These are phyloP conservation scores for Dicrostonyx torquatus DNA, from an alignment of 2,797 vertebrate species.

Conservation along the genomic window DNA sequence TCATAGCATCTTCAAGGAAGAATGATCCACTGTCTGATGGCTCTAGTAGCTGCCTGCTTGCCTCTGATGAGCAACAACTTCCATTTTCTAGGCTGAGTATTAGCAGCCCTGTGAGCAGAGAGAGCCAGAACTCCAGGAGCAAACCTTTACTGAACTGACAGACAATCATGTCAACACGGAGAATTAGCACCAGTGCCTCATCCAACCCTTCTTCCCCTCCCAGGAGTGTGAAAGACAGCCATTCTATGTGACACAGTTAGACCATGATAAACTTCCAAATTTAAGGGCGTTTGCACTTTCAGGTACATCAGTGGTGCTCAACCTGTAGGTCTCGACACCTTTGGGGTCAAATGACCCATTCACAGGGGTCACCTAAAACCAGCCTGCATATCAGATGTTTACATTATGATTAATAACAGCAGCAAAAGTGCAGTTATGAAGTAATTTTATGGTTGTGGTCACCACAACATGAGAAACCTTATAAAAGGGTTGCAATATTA, in stretches of 20 bases:
- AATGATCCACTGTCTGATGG: not conserved
- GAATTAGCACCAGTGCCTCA: not conserved
- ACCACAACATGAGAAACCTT: not conserved
- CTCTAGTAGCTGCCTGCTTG: not conserved
- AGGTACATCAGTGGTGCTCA: not conserved
- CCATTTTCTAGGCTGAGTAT: not conserved
- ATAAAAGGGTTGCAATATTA: not conserved
- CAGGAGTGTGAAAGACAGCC: not conserved
- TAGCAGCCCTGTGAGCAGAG: not conserved
- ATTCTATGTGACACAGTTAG: not conserved
- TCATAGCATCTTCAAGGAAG: not conserved
- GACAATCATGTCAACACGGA: not conserved
- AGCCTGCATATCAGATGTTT: not conserved
- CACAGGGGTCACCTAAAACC: too few species aligned
- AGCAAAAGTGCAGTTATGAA: not conserved
- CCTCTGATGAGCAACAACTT: not conserved
- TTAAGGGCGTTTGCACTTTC: not conserved
- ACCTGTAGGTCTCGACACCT: too few species aligned
- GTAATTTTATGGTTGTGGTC: not conserved
- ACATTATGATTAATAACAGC: not conserved
- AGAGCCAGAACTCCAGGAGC: not conserved
- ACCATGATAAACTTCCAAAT: not conserved
- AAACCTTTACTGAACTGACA: not conserved
- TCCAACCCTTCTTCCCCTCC: not conserved
- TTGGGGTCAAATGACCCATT: too few species aligned